Conservation (phyloP, 2,888 invertebrate species). For the Charanyca ferruginea region DNA sequence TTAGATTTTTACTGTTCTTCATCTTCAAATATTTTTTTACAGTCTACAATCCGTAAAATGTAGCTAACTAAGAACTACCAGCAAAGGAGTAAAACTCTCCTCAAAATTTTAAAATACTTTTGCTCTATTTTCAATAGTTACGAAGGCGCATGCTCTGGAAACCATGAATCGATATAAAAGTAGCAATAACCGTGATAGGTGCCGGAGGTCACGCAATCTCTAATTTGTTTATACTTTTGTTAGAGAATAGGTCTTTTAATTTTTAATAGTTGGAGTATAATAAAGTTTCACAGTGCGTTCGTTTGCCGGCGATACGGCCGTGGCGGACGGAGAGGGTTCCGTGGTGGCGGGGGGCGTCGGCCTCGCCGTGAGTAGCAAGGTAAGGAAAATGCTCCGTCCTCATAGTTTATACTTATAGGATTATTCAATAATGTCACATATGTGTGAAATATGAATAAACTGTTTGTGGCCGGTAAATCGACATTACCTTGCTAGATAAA, state of each 20-base stretch:
- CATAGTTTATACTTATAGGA: constrained; percentile 26
- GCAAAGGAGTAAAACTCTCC: background rate
- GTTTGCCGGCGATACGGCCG: constrained; percentile 78
- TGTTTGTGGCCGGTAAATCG: constrained; percentile 12
- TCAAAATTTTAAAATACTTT: background rate
- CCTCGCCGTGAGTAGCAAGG: constrained; percentile 90
- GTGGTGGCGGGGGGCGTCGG: constrained; percentile 87
- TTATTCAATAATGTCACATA: constrained; percentile 26
- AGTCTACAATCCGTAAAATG: background rate
- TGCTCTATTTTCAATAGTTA: background rate
- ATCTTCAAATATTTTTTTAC: background rate
- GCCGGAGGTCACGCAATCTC: constrained; percentile 65
- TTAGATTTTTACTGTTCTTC: background rate
- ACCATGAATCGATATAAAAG: constrained; percentile 62
- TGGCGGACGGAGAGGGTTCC: constrained; percentile 86
- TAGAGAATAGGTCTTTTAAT: constrained; percentile 53
- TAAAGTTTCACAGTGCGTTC: constrained; percentile 71
- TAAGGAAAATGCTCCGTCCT: constrained; percentile 57
- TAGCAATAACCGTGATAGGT: constrained; percentile 48
- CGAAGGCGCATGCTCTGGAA: constrained; percentile 64
- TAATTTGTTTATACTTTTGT: constrained; percentile 50
- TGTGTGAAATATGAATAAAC: constrained; percentile 21
- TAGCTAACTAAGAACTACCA: background rate
- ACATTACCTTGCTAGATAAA: constrained; percentile 6
- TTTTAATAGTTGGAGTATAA: constrained; percentile 58